phyloP scores from a whole-genome alignment of 2,888 invertebrate genomes.

The Chloroclystis v-ata region DNA sequence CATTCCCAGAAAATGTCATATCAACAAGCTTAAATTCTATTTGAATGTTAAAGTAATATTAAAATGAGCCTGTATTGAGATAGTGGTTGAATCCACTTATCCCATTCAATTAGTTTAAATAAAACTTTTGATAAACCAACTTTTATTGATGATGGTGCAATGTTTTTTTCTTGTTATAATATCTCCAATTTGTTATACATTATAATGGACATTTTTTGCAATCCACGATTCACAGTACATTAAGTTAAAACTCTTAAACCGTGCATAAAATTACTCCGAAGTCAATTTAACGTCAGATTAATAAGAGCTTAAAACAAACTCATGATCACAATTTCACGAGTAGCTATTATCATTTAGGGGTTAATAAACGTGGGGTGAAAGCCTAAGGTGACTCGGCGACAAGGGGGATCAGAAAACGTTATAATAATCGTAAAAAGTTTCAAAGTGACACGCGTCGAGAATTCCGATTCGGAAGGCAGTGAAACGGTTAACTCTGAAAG shows the following conservation, averaged over 20 bases:
- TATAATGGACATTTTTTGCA: too few relatives aligned
- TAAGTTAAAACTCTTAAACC: neutral
- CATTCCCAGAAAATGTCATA: neutral
- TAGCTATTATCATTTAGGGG: constrained; percentile 67
- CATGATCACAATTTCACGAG: constrained; percentile 57
- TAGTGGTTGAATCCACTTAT: too few relatives aligned
- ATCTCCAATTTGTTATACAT: too few relatives aligned
- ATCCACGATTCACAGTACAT: neutral
- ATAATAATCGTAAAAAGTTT: constrained; percentile 73
- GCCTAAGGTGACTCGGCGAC: constrained; percentile 55
- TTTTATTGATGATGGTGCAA: too few relatives aligned
- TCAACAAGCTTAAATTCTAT: neutral
- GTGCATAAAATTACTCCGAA: constrained; percentile 1
- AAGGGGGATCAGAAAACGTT: constrained; percentile 66
- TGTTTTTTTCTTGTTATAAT: too few relatives aligned
- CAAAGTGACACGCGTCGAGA: constrained; percentile 62
- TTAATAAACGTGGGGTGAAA: constrained; percentile 63
- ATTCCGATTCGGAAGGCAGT: constrained; percentile 50
- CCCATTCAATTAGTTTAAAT: too few relatives aligned
- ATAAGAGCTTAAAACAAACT: constrained; percentile 44
- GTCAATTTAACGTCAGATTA: constrained; percentile 7
- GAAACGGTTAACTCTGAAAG: constrained; percentile 49
- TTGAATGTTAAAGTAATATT: too few relatives aligned
- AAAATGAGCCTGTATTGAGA: neutral
- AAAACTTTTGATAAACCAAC: too few relatives aligned